Evolutionary conservation across 2,888 invertebrate species (phyloP).

Genomic region (Acanthopleura granulata): DNA sequence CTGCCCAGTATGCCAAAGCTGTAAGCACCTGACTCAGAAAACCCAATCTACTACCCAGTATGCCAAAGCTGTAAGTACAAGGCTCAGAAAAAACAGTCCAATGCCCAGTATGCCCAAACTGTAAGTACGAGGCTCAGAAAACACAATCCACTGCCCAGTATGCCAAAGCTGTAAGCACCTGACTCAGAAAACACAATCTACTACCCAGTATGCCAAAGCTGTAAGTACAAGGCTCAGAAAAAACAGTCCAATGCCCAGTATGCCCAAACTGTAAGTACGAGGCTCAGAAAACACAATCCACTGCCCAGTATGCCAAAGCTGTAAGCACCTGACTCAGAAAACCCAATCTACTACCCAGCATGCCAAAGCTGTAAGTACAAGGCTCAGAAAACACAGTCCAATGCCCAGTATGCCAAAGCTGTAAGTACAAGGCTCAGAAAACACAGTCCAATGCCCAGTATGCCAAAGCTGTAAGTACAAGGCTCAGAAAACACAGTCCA

Average conservation of each 20-base stretch:
- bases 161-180: slow-evolving; percentile 41
- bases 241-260: too few species aligned
- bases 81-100: not conserved
- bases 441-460: too few species aligned
- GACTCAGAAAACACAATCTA: not conserved
- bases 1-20: slow-evolving; percentile 66
- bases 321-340: slow-evolving; percentile 30
- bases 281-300: not conserved
- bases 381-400: not conserved
- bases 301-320: slow-evolving; percentile 66
- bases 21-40: slow-evolving; percentile 30
- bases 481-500: not conserved
- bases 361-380: slow-evolving; percentile 41
- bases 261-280: slow-evolving; percentile 41
- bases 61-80: slow-evolving; percentile 41
- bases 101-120: slow-evolving; percentile 66
- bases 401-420: slow-evolving; percentile 66
- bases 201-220: slow-evolving; percentile 66
- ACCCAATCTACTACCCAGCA: slow-evolving; percentile 70
- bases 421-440: slow-evolving; percentile 31
- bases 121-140: slow-evolving; percentile 31
- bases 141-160: too few species aligned
- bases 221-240: slow-evolving; percentile 31
- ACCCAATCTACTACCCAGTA: too few species aligned
- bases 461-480: slow-evolving; percentile 41